Evolutionary conservation across 2,113 vertebrate species (phyloP), one percentile per base, ranked within the genome.

Genomic region (Illadopsis cleaveri): DNA sequence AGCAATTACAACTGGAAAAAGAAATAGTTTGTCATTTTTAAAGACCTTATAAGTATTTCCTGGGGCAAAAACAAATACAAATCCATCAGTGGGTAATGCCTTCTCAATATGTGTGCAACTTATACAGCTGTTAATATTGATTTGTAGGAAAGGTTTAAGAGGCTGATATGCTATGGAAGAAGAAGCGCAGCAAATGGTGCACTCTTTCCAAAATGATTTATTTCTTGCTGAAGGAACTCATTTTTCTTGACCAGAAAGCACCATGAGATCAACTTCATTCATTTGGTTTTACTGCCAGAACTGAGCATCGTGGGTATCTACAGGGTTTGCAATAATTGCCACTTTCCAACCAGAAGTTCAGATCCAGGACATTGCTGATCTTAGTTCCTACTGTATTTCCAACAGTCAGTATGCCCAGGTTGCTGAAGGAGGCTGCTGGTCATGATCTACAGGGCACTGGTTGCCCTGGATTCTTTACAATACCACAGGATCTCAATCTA

Each of bases 51-150:
- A 96, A 94, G 86, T 85, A 95, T 89, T 97, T 97, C 94, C 97
- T 92, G 68, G 62, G 92, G 95, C 95, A 96, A 96, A 96, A 94
- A 18, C 94, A 97, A 97, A 97, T 91, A 95, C 88, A 95, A 96
- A 97, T 95, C 96, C 91, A 96, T 97, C 96, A 97, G 82, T 48
- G 44, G 61, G 78, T 94, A 97, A 97, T 94, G 86, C 65, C 82
- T 94, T 93, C 96, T 95, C 94, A 91, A 96, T 91, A 96, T 37
- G 53, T 68, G 70, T 80, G 91, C 86, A 96, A 92, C 93, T 94
- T 92, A 91, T 27, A 96, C 88, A 92, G 96, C 95, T 95, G 95
- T 96, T 96, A 96, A 96, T 96, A 97, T 91, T 97, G 97, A 98
- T 97, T 97, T 97, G 91, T 86, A 78, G 86, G 81, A 75, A 82